These are phyloP conservation scores for Typhlichthys eigenmanni DNA, from an alignment of 2,797 vertebrate genomes.

Conservation along the genomic window DNA sequence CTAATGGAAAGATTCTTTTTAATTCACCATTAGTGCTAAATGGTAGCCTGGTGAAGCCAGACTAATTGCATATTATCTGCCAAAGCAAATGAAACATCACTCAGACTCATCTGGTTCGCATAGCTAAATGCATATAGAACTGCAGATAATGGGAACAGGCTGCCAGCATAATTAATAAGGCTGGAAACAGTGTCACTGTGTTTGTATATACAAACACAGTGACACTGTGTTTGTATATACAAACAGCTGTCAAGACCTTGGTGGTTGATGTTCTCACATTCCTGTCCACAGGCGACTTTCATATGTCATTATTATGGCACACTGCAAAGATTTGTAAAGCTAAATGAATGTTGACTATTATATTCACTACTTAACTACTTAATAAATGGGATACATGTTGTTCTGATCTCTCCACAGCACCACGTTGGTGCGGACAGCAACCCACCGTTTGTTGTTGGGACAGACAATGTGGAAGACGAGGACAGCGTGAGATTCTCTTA, in stretches of 20 bases:
- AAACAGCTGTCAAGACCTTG: too few relatives aligned
- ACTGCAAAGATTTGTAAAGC: too few relatives aligned
- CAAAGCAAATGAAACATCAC: too few relatives aligned
- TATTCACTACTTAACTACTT: background rate
- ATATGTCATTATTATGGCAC: too few relatives aligned
- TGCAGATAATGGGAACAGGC: too few relatives aligned
- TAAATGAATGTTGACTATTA: too few relatives aligned
- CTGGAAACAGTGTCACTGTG: background rate
- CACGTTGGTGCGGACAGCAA: slow-evolving; percentile 72
- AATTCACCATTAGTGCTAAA: background rate
- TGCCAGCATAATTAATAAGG: background rate
- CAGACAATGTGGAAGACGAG: slow-evolving; percentile 60
- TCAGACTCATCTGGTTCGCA: too few relatives aligned
- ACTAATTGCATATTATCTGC: too few relatives aligned
- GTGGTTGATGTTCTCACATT: too few relatives aligned
- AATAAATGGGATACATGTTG: background rate
- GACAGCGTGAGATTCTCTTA: slow-evolving; percentile 44
- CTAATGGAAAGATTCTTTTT: background rate
- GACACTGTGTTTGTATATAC: background rate
- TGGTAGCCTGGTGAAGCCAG: too few relatives aligned
- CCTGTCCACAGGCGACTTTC: too few relatives aligned
- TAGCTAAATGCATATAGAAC: background rate
- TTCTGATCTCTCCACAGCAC: slow-evolving; percentile 56
- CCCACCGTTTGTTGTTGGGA: slow-evolving; percentile 80
- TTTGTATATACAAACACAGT: background rate